Evolutionary conservation across 1,140 invertebrate species (phyloP), one percentile per base, ranked within the genome.

Genomic region (Aphis gossypii): DNA sequence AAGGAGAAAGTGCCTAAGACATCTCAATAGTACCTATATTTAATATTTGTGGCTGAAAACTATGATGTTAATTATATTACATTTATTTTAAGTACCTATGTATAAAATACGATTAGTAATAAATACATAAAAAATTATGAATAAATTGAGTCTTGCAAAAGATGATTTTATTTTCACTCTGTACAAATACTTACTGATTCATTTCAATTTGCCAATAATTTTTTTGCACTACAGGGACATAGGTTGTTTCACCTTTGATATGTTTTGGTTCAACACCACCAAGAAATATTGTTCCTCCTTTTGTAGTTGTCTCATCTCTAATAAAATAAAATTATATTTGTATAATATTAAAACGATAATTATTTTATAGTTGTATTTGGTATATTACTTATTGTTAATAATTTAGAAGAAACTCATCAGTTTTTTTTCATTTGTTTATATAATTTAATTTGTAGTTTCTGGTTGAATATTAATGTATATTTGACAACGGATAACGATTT

Each of bases 121-220:
- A n/a, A 11, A n/a, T 9, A 60, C 11, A n/a, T 14, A 76, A n/a
- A n/a, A 0, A 60, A n/a, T 18, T 6, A 68, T n/a, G 8, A n/a
- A 18, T 18, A 20, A 2, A n/a, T 35, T 7, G 18, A 18, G 60
- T 76, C 60, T 2, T 18, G 1, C 5, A n/a, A 76, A 76, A n/a
- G 1, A 14, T 68, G 60, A 76, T 76, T 76, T 76, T 76, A 30
- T 76, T 76, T 68, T 30, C 30, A 68, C 30, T 76, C 4, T n/a
- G 30, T n/a, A n/a, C 9, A 38, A 54, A 38, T 68, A 93, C 82
- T 86, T 93, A 93, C 92, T 93, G 92, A 11, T 48, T 56, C 82
- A 93, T 93, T 84, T 84, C 9, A 44, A 93, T 84, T 86, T 93
- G 92, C 92, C 90, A 93, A 87, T 94, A 94, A 25, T 93, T 94